Conservation (phyloP, 2,797 vertebrate genomes). For the Ptychadena robeensis region DNA sequence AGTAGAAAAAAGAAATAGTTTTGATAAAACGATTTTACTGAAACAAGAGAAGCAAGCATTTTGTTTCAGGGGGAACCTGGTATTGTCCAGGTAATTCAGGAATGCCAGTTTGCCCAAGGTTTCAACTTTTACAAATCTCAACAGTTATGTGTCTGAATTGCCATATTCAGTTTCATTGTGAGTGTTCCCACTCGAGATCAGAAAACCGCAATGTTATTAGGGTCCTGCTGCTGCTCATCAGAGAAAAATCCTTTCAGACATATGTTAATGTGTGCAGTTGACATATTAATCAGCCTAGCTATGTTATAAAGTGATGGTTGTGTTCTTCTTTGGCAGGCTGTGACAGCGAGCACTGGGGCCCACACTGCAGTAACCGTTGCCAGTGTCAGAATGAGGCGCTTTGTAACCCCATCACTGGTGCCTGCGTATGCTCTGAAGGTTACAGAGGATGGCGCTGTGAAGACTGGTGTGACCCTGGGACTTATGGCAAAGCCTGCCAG, state of each 20-base stretch:
- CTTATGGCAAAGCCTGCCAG: conserved; percentile 93
- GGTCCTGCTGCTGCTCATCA: not conserved
- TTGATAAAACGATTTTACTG: too few species aligned
- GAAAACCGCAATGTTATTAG: not conserved
- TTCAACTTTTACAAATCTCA: not conserved
- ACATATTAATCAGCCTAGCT: not conserved
- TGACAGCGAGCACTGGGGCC: conserved; percentile 96
- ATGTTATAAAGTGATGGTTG: not conserved
- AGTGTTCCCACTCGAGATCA: not conserved
- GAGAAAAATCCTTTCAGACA: not conserved
- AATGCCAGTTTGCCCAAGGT: not conserved
- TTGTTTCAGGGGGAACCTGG: too few species aligned
- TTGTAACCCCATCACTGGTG: conserved; percentile 98
- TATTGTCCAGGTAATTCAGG: not conserved
- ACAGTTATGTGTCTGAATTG: too few species aligned
- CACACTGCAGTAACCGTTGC: conserved; percentile 97
- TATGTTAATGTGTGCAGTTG: not conserved
- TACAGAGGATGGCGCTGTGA: conserved; percentile 98
- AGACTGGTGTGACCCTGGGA: conserved; percentile 87
- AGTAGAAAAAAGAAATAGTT: too few species aligned
- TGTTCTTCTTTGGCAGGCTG: conserved; percentile 81
- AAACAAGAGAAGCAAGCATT: too few species aligned
- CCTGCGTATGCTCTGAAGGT: conserved; percentile 93
- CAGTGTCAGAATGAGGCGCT: conserved; percentile 97
- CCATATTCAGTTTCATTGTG: not conserved